phyloP scores from a whole-genome alignment of 2,888 invertebrate genomes.

The Adelphocoris suturalis region DNA sequence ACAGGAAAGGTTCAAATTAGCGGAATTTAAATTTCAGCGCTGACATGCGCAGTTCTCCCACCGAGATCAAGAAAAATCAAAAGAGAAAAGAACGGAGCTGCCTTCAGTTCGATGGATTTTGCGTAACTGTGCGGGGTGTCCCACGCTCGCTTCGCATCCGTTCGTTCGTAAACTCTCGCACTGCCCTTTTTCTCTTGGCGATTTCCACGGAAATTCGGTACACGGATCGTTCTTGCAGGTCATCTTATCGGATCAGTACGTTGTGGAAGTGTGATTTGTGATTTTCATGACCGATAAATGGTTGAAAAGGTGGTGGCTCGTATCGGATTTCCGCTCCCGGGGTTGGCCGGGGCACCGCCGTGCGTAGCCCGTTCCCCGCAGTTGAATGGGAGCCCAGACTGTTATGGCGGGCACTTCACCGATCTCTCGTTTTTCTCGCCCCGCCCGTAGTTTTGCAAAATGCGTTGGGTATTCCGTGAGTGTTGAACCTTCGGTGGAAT shows the following conservation, averaged over 20 bases:
- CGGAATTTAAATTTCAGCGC: conserved; percentile 2
- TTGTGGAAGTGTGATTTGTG: background rate
- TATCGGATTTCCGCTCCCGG: conserved; percentile 47
- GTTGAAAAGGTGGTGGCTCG: conserved; percentile 32
- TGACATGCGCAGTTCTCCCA: conserved; percentile 22
- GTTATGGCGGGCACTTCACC: conserved; percentile 67
- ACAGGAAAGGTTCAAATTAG: no score
- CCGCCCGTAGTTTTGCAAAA: conserved; percentile 48
- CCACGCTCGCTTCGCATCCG: background rate
- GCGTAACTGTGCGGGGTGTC: background rate
- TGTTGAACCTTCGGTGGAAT: conserved; percentile 53
- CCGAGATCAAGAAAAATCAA: background rate
- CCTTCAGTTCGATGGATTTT: conserved; percentile 66
- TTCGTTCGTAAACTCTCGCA: conserved; percentile 7
- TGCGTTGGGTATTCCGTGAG: conserved; percentile 1
- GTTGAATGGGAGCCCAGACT: conserved; percentile 64
- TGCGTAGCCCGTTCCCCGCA: conserved; percentile 34
- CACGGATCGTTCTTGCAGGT: background rate
- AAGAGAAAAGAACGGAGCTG: conserved; percentile 3
- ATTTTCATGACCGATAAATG: conserved; percentile 15
- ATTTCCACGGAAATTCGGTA: background rate
- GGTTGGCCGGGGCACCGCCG: conserved; percentile 49
- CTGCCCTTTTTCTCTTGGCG: background rate
- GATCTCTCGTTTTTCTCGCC: conserved; percentile 42
- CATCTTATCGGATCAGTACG: background rate